Conservation (phyloP, 2,797 vertebrate species). For the Heliangelus exortis region DNA sequence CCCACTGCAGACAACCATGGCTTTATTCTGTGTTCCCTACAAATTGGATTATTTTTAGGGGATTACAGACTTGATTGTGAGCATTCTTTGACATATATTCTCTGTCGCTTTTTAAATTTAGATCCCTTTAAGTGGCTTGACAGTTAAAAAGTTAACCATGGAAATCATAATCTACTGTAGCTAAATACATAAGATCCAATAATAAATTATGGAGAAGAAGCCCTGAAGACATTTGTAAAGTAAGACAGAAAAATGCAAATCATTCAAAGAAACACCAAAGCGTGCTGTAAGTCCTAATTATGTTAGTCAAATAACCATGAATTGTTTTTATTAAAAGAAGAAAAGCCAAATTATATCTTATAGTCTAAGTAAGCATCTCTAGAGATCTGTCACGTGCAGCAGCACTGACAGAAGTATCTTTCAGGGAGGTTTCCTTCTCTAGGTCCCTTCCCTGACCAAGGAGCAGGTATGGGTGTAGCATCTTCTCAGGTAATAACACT, state of each 20-base stretch:
- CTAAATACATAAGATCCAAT: conserved; percentile 15
- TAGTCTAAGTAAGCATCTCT: neutral
- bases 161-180: conserved; percentile 30
- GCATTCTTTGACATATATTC: neutral
- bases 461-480: neutral
- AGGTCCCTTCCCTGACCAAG: neutral
- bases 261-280: neutral
- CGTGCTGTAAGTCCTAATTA: neutral
- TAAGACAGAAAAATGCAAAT: neutral
- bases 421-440: neutral
- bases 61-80: neutral
- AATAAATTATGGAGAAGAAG: neutral
- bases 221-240: conserved; percentile 6
- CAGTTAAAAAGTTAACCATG: neutral
- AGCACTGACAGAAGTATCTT: neutral
- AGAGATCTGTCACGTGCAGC: neutral
- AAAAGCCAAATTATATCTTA: neutral
- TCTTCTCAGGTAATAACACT: neutral
- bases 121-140: neutral
- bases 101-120: conserved; percentile 7
- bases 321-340: neutral
- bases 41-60: conserved; percentile 20
- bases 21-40: conserved; percentile 21
- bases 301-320: neutral
- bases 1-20: neutral